Conservation (phyloP, 2,113 vertebrate genomes). For the Nothocercus nigrocapillus region DNA sequence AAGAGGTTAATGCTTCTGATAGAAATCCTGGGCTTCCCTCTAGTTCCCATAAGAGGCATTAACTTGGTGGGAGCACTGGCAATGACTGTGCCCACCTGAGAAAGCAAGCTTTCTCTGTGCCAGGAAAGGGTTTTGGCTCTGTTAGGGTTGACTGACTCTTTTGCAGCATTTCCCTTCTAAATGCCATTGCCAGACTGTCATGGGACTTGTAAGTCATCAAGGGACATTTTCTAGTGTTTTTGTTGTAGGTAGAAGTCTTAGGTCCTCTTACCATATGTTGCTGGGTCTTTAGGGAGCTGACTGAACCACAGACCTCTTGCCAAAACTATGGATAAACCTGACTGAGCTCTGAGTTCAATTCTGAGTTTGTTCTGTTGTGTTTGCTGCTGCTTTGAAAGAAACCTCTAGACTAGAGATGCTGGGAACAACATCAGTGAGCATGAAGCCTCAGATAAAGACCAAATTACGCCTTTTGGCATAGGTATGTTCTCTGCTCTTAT, state of each 20-base stretch:
- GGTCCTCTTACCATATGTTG: background rate
- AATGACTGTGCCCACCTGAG: background rate
- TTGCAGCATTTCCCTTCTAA: background rate
- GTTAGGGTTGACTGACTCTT: background rate
- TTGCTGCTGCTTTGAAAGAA: background rate
- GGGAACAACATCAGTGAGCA: background rate
- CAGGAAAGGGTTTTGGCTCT: background rate
- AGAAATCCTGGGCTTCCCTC: background rate
- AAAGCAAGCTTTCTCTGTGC: background rate
- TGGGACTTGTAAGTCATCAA: background rate
- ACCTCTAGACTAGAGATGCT: background rate
- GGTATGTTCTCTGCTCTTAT: background rate
- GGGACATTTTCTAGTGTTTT: background rate
- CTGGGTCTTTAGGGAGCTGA: background rate
- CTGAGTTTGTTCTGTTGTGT: background rate
- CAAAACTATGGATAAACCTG: background rate
- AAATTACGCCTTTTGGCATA: background rate
- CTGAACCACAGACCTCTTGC: background rate
- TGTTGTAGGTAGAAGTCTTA: background rate
- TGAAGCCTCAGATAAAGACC: background rate
- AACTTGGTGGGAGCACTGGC: background rate
- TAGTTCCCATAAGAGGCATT: background rate
- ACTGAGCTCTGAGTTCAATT: background rate
- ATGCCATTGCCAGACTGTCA: background rate
- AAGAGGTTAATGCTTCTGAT: background rate